These are phyloP conservation scores for Platichthys flesus DNA, from an alignment of 2,113 vertebrate species.

Conservation along the genomic window DNA sequence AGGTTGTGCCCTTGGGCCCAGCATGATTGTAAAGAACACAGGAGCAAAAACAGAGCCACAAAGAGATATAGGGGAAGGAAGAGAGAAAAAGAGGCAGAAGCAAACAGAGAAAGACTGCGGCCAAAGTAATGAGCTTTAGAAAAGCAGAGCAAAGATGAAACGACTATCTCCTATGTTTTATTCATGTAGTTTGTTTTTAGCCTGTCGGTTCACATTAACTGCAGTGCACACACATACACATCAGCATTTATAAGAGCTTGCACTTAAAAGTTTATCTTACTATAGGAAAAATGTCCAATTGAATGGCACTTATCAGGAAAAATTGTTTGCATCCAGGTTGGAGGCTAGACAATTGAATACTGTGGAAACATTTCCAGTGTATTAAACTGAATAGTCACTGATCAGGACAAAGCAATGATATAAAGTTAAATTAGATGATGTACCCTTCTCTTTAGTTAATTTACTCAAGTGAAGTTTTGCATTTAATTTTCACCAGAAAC, in stretches of 20 bases:
- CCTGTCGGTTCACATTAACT: conserved; percentile 61
- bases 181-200: conserved; percentile 79
- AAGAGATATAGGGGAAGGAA: conserved; percentile 38
- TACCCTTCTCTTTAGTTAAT: too few relatives aligned
- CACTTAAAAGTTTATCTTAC: conserved; percentile 17
- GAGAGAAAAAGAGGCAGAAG: conserved; percentile 28
- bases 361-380: not conserved
- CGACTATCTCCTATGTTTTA: conserved; percentile 70
- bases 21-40: conserved; percentile 46
- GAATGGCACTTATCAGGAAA: conserved; percentile 48
- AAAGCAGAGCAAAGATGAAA: conserved; percentile 74
- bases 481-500: too few relatives aligned
- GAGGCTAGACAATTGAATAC: not conserved
- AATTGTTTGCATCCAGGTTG: conserved; percentile 26
- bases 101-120: conserved; percentile 52
- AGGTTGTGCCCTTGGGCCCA: conserved; percentile 64
- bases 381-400: not conserved
- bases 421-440: not conserved
- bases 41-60: conserved; percentile 36
- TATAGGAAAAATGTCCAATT: conserved; percentile 15
- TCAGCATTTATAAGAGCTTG: conserved; percentile 45
- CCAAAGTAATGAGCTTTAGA: conserved; percentile 74
- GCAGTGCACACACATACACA: conserved; percentile 56
- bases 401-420: not conserved
- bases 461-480: too few relatives aligned